Conservation (phyloP, 2,113 vertebrate genomes). For the Scatophagus argus region DNA sequence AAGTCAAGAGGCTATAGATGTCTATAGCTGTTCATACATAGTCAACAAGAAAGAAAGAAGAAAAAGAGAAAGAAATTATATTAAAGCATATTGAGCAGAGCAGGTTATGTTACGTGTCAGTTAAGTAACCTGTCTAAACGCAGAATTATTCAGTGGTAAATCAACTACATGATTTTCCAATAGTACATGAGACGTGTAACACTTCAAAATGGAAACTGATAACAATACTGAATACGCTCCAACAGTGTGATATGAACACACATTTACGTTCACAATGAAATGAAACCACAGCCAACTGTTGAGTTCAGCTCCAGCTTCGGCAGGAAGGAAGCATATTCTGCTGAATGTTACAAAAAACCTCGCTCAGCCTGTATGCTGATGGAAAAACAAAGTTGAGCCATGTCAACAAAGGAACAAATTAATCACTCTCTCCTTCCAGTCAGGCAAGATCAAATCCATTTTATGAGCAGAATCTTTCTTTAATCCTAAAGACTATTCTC, state of each 20-base stretch:
- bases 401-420: slow-evolving; percentile 50
- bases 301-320: slow-evolving; percentile 38
- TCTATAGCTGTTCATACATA: not conserved
- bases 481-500: slow-evolving; percentile 21
- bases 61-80: no score
- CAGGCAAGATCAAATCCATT: slow-evolving; percentile 7
- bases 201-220: not conserved
- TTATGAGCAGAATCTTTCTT: slow-evolving; percentile 6
- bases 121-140: not conserved
- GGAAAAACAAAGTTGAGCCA: slow-evolving; percentile 20
- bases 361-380: slow-evolving; percentile 41
- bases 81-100: not conserved
- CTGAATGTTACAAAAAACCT: slow-evolving; percentile 65
- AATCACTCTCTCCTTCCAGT: slow-evolving; percentile 36
- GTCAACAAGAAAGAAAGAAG: not conserved
- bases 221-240: not conserved
- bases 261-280: slow-evolving; percentile 16
- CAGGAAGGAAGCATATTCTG: slow-evolving; percentile 78
- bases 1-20: not conserved
- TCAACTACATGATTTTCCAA: not conserved
- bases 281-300: slow-evolving; percentile 33
- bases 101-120: not conserved
- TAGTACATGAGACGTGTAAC: not conserved
- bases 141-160: not conserved
- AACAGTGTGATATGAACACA: not conserved